phyloP scores from a whole-genome alignment of 2,888 invertebrate genomes.

The Scaptodrosophila latifasciaeformis region DNA sequence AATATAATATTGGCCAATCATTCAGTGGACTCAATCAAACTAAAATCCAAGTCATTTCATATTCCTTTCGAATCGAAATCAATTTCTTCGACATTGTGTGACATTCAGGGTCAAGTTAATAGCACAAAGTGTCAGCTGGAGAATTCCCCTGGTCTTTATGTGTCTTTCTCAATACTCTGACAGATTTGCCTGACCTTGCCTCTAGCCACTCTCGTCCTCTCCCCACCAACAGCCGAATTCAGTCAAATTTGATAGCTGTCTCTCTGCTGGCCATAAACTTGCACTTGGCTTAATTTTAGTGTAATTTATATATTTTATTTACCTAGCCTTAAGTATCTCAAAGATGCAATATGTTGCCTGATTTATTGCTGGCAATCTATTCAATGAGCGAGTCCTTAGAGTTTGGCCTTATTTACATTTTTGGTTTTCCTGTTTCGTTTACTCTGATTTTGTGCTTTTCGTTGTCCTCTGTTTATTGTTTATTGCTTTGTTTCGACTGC shows the following conservation, averaged over 20 bases:
- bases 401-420: constrained; percentile 1
- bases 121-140: no score
- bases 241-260: constrained; percentile 32
- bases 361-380: constrained; percentile 52
- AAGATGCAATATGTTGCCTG: constrained; percentile 59
- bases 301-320: constrained; percentile 64
- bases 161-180: no score
- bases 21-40: no score
- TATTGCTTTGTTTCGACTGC: constrained; percentile 5
- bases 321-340: constrained; percentile 43
- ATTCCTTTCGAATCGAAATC: no score
- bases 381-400: constrained; percentile 13
- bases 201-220: constrained; percentile 14
- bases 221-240: no score
- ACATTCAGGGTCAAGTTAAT: no score
- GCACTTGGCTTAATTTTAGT: constrained; percentile 56
- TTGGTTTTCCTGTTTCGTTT: neutral
- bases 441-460: neutral
- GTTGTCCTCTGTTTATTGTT: constrained; percentile 3
- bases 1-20: no score
- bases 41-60: no score
- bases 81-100: no score
- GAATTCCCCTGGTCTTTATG: no score
- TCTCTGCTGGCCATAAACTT: constrained; percentile 32
- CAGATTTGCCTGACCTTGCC: no score